Evolutionary conservation across 2,113 vertebrate species (phyloP).

Genomic region (Pseudorhombus dupliciocellatus): DNA sequence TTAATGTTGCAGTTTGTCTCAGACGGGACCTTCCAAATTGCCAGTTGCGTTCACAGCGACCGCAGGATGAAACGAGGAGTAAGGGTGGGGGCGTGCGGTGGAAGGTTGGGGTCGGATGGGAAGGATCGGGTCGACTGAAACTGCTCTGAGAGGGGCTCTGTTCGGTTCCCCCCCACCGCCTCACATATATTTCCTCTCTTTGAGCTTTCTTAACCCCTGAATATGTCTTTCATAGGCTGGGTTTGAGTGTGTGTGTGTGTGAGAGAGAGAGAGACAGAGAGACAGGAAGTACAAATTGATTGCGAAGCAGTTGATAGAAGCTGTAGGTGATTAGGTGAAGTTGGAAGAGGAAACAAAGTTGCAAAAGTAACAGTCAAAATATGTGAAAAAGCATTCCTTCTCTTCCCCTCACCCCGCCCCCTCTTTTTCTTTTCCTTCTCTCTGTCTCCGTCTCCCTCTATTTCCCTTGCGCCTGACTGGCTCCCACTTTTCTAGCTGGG

Average conservation of each 20-base stretch:
- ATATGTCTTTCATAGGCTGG: constrained; percentile 49
- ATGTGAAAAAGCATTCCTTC: constrained; percentile 66
- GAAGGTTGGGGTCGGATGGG: constrained; percentile 27
- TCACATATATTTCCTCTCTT: constrained; percentile 37
- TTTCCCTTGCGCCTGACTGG: constrained; percentile 73
- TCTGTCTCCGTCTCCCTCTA: constrained; percentile 59
- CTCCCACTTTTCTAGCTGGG: constrained; percentile 67
- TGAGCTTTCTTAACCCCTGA: constrained; percentile 49
- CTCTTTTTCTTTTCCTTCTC: constrained; percentile 42
- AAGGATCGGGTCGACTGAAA: constrained; percentile 48
- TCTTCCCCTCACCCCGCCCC: constrained; percentile 42
- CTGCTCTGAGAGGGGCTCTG: constrained; percentile 65
- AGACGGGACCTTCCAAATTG: constrained; percentile 85
- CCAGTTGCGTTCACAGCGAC: constrained; percentile 78
- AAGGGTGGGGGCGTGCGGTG: neutral
- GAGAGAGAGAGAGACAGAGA: neutral
- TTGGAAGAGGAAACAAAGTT: constrained; percentile 68
- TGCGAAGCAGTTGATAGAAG: neutral
- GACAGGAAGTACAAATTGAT: constrained; percentile 12
- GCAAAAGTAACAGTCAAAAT: constrained; percentile 70
- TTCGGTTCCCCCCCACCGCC: constrained; percentile 14
- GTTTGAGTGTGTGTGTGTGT: neutral
- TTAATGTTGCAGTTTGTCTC: constrained; percentile 82
- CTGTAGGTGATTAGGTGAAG: constrained; percentile 34
- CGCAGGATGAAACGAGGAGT: constrained; percentile 81